These are phyloP conservation scores for Aphodius granarius DNA, from an alignment of 2,888 invertebrate genomes.

Conservation along the genomic window DNA sequence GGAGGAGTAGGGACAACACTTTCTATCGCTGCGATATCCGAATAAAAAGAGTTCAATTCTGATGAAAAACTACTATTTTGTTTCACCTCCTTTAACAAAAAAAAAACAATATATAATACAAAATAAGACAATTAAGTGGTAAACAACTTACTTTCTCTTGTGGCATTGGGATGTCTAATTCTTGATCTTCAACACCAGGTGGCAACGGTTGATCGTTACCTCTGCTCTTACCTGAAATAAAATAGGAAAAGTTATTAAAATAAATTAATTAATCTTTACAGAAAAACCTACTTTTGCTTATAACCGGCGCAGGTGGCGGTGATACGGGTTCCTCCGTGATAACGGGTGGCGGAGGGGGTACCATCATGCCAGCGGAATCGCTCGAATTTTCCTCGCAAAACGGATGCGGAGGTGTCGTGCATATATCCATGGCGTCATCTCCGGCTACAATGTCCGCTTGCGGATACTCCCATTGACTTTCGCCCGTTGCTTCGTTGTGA, in stretches of 20 bases:
- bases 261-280: neutral
- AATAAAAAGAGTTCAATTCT: slow-evolving; percentile 63
- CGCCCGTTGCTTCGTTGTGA: slow-evolving; percentile 61
- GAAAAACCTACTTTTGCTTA: slow-evolving; percentile 33
- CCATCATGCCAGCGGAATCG: slow-evolving; percentile 23
- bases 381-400: slow-evolving; percentile 39
- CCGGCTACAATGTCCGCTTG: slow-evolving; percentile 52
- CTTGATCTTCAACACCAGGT: slow-evolving; percentile 58
- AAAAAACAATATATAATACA: neutral
- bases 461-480: slow-evolving; percentile 68
- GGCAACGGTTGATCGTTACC: slow-evolving; percentile 55
- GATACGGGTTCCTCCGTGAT: slow-evolving; percentile 39
- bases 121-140: neutral
- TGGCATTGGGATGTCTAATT: slow-evolving; percentile 31
- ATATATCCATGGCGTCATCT: slow-evolving; percentile 63
- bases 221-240: slow-evolving; percentile 23
- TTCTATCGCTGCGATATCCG: slow-evolving; percentile 61
- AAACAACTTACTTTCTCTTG: neutral
- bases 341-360: slow-evolving; percentile 42
- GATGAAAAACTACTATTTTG: slow-evolving; percentile 49
- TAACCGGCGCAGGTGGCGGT: slow-evolving; percentile 46
- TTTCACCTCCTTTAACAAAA: neutral
- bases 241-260: neutral
- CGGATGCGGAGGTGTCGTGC: slow-evolving; percentile 59
- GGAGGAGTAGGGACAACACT: slow-evolving; percentile 36